Conservation (phyloP, 2,888 invertebrate genomes). For the Elmis aenea region DNA sequence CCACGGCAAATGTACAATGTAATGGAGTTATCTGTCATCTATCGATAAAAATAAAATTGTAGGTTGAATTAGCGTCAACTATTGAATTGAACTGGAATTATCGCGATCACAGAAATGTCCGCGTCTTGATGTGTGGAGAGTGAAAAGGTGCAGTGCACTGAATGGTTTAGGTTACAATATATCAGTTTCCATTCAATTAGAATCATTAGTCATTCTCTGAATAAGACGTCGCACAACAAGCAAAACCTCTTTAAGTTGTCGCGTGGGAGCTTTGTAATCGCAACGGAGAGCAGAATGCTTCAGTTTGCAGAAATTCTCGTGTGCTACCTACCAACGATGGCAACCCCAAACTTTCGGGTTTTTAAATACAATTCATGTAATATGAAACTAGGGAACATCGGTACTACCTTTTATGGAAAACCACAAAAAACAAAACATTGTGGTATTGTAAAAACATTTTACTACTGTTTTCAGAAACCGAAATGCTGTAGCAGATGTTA, state of each 20-base stretch:
- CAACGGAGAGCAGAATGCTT: too few species aligned
- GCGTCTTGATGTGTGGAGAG: too few species aligned
- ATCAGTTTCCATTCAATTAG: conserved; percentile 4
- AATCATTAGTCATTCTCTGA: conserved; percentile 4
- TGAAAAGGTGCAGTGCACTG: too few species aligned
- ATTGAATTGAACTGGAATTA: too few species aligned
- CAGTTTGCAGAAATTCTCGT: too few species aligned
- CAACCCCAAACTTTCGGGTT: conserved; percentile 2
- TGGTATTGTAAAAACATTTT: conserved; percentile 3
- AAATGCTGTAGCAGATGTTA: conserved; percentile 5
- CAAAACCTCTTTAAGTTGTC: conserved; percentile 3
- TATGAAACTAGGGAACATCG: conserved; percentile 4
- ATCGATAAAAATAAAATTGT: too few species aligned
- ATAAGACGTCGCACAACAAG: conserved; percentile 4
- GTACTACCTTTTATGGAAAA: conserved; percentile 4
- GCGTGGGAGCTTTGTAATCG: conserved; percentile 4
- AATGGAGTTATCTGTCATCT: too few species aligned
- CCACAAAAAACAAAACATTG: conserved; percentile 4
- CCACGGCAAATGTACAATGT: too few species aligned
- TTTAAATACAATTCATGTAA: conserved; percentile 3
- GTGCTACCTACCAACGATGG: conserved; percentile 2
- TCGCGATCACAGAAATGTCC: too few species aligned
- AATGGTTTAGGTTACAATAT: conserved; percentile 2
- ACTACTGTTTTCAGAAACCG: conserved; percentile 2
- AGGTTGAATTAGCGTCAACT: too few species aligned